phyloP scores from a whole-genome alignment of 2,113 vertebrate species.

The Amia ocellicauda region DNA sequence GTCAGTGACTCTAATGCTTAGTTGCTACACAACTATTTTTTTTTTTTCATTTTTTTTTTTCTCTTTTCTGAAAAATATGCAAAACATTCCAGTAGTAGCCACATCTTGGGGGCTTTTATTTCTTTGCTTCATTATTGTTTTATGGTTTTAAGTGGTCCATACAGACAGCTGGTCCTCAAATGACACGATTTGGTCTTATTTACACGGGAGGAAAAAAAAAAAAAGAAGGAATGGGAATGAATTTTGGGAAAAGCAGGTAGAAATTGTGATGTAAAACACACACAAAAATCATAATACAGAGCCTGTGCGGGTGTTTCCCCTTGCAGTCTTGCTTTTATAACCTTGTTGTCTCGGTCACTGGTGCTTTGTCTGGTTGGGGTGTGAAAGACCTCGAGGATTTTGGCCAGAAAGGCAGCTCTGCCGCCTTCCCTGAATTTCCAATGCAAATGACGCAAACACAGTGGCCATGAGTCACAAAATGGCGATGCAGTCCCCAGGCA shows the following conservation, averaged over 20 bases:
- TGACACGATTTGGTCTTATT: conserved; percentile 56
- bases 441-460: too few species aligned
- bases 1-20: conserved; percentile 69
- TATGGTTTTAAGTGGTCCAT: conserved; percentile 47
- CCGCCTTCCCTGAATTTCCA: too few species aligned
- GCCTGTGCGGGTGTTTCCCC: background rate
- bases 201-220: conserved; percentile 50
- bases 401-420: too few species aligned
- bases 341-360: too few species aligned
- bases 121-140: too few species aligned
- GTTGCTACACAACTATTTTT: conserved; percentile 68
- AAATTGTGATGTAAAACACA: background rate
- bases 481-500: too few species aligned
- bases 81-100: conserved; percentile 76
- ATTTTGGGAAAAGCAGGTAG: too few species aligned
- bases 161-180: conserved; percentile 57
- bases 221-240: too few species aligned
- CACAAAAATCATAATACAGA: background rate
- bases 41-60: conserved; percentile 38
- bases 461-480: too few species aligned
- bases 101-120: conserved; percentile 51
- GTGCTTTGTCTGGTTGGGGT: too few species aligned
- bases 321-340: background rate
- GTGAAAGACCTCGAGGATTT: too few species aligned
- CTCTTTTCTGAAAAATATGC: conserved; percentile 60